Base-by-base conservation (phyloP, 2,113 vertebrate species). In the Apaloderma vittatum region DNA sequence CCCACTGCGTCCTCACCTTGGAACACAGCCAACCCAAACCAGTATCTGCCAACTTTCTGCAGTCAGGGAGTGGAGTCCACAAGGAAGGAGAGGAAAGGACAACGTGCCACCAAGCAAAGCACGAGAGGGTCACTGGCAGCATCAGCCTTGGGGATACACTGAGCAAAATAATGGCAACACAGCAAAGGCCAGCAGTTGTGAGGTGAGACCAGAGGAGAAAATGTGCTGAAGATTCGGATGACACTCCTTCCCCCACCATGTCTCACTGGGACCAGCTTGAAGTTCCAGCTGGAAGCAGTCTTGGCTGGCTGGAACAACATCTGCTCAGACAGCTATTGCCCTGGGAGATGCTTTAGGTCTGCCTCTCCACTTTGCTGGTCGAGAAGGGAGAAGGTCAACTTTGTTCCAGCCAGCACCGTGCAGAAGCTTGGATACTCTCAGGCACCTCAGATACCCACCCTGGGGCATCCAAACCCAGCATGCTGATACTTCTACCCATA, bases 401-500 rank as follows among this genome's bases (percentile, higher is more conserved):
- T 51, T 55, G 10, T 14, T 23, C 16, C 52, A 72, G 16, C 5
- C 8, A 49, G 18, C 51, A 71, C 22, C 16, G 27, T 22, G 3
- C 6, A 5, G 22, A 67, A 67, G 7, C 11, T 20, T 73, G 4
- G 34, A 10, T 55, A 11, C 27, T 30, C 14, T 67, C 34, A 51
- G 59, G 16, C 16, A 45, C 24, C 83, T 51, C 48, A 67, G 62
- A 34, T 29, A 58, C 66, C 27, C 20, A 14, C 75, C 52, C 4
- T 8, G 23, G 18, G 62, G 22, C 12, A 48, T 13, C 21, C 40
- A 18, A 34, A 48, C 12, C 4, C 81, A 80, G 12, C 2, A 0
- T 4, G 11, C 20, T 59, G n/a, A 12, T 22, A 11, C 14, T 8
- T 54, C 30, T 20, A 14, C 6, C 45, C 26, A 10, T 0, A 9